Evolutionary conservation across 2,797 vertebrate genomes (phyloP).

Genomic region (Avahi laniger): DNA sequence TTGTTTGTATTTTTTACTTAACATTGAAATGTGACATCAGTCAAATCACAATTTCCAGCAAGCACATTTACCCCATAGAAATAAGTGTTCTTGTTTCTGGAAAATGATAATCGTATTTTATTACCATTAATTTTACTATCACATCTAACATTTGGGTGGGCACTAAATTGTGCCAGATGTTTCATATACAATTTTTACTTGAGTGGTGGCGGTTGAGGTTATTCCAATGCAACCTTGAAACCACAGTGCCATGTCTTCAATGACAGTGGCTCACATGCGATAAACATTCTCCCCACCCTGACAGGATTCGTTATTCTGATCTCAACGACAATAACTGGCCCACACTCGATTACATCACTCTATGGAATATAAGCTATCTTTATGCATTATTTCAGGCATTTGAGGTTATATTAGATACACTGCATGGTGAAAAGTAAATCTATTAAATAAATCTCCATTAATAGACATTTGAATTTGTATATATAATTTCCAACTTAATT

Average conservation of each 20-base stretch:
- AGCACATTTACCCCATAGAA: not conserved
- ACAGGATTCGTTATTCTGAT: conserved; percentile 6
- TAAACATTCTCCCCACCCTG: conserved; percentile 44
- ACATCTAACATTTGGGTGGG: not conserved
- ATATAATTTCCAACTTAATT: conserved; percentile 13
- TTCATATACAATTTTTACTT: conserved; percentile 12
- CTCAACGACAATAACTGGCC: not conserved
- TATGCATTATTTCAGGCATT: not conserved
- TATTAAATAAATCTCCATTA: not conserved
- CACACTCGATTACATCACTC: not conserved
- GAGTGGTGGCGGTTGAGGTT: not conserved
- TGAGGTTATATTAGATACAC: fast-evolving
- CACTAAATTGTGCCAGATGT: not conserved
- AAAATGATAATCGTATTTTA: conserved; percentile 5
- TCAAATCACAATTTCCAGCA: conserved; percentile 15
- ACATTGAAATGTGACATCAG: not conserved
- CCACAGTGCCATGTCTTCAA: not conserved
- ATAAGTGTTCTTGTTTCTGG: not conserved
- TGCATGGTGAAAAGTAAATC: not conserved
- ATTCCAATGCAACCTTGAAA: not conserved
- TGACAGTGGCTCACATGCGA: not conserved
- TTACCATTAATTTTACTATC: not conserved
- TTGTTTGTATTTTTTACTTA: not conserved
- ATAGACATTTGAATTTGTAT: not conserved
- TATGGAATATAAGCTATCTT: not conserved